Conservation (phyloP, 2,888 invertebrate species). For the Liposcelis brunnea region DNA sequence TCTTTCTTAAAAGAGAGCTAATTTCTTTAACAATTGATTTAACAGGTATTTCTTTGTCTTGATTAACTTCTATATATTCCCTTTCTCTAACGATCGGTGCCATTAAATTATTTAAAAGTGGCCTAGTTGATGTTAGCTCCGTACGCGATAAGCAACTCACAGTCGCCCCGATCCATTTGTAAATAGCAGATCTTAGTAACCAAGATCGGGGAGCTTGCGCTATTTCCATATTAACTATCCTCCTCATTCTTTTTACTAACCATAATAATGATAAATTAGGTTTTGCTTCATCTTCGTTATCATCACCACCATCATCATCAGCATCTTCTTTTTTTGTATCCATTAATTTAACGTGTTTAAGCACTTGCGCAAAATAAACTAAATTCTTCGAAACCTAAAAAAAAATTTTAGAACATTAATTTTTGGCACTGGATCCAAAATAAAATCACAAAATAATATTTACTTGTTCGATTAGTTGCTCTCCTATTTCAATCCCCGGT, state of each 20-base stretch:
- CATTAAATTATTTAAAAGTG: conserved; percentile 46
- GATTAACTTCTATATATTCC: conserved; percentile 35
- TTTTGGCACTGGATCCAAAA: too few relatives aligned
- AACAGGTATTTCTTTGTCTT: conserved; percentile 34
- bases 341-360: conserved; percentile 31
- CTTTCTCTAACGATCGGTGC: conserved; percentile 66
- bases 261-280: conserved; percentile 44
- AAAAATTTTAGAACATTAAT: conserved; percentile 8
- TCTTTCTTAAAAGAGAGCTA: conserved; percentile 52
- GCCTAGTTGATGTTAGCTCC: conserved; percentile 27
- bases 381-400: conserved; percentile 46
- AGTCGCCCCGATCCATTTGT: conserved; percentile 67
- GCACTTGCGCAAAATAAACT: conserved; percentile 48
- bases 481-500: conserved; percentile 39
- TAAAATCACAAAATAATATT: too few relatives aligned
- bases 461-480: conserved; percentile 56
- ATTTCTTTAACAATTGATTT: conserved; percentile 52
- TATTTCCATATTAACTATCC: conserved; percentile 62
- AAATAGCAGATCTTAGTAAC: conserved; percentile 55
- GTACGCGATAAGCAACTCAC: conserved; percentile 42
- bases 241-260: conserved; percentile 56
- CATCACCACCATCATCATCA: conserved; percentile 25
- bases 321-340: conserved; percentile 21
- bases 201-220: conserved; percentile 47
- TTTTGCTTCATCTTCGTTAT: conserved; percentile 21